These are phyloP conservation scores for Lordiphosa collinella DNA, from an alignment of 1,140 invertebrate species.

Conservation along the genomic window DNA sequence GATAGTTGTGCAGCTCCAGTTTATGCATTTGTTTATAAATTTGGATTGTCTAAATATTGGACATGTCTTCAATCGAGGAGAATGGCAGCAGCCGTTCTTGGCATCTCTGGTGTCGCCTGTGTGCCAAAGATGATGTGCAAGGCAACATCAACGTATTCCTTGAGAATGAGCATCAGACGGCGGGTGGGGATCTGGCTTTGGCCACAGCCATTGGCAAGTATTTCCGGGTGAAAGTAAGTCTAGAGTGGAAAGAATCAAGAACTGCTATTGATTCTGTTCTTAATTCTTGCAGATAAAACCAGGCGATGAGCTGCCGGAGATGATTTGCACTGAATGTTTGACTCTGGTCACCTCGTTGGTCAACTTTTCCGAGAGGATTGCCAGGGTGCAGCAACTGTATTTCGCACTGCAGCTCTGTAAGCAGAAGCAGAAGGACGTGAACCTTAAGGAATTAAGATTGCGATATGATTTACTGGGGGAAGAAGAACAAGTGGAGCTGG, in stretches of 20 bases:
- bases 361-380: constrained; percentile 61
- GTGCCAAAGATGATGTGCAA: constrained; percentile 61
- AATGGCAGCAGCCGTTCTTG: constrained; percentile 24
- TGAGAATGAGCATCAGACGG: constrained; percentile 43
- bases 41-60: not conserved
- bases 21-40: too few species aligned
- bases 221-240: constrained; percentile 67
- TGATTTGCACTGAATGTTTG: constrained; percentile 62
- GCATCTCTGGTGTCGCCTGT: constrained; percentile 69
- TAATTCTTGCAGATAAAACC: constrained; percentile 31
- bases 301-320: constrained; percentile 57
- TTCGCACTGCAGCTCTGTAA: constrained; percentile 35
- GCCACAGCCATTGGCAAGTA: constrained; percentile 66
- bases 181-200: constrained; percentile 27
- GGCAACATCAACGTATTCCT: constrained; percentile 63
- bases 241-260: not conserved
- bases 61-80: not conserved
- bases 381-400: constrained; percentile 61
- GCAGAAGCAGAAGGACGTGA: constrained; percentile 11
- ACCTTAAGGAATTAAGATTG: constrained; percentile 36
- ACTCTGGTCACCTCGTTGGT: constrained; percentile 56
- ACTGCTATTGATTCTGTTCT: not conserved
- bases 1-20: too few species aligned
- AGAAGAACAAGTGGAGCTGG: constrained; percentile 1
- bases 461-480: constrained; percentile 48